Evolutionary conservation across 2,888 invertebrate species (phyloP), one percentile per base, ranked within the genome.

Genomic region (Arrhopalites spinosus): DNA sequence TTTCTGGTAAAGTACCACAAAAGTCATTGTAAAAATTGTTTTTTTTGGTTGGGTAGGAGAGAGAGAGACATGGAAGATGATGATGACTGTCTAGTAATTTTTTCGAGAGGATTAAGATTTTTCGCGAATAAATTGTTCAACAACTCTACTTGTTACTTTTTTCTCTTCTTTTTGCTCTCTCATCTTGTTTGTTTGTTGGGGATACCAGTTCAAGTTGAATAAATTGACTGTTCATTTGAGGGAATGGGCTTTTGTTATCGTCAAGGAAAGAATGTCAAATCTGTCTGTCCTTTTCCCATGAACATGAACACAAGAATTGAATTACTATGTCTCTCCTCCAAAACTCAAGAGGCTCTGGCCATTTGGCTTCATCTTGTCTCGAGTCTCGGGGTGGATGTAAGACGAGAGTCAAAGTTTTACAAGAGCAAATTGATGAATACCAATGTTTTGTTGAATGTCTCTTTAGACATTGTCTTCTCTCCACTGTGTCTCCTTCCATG

Each of bases 251-350:
- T 50, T 59, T 59, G 59, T 59, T 59, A 59, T 59, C 59, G 25
- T 25, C 25, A 59, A 13, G n/a, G 59, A 59, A 59, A 59, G 59
- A 59, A 59, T 59, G 59, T 59, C 59, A 59, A 25, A 59, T 59
- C 23, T 59, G 20, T 59, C 25, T 25, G 13, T 59, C 59, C 25
- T 25, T 23, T 23, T 59, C 59, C 23, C 59, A 23, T 23, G 59
- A 23, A 59, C 59, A 36, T 17, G 53, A 29, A 69, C 69, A 69
- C 29, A 50, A 50, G 53, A 69, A 69, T 69, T 53, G 69, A 69
- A 69, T 69, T 69, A 69, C 69, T 27, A 50, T 69, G 69, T 69
- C 69, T 50, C 23, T 2, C 23, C 36, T 61, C 15, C n/a, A 30
- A n/a, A 64, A 17, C n/a, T 29, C 64, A 11, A 17, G n/a, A 56